These are phyloP conservation scores for Trichogramma evanescens DNA, from an alignment of 2,888 invertebrate genomes.

Conservation along the genomic window DNA sequence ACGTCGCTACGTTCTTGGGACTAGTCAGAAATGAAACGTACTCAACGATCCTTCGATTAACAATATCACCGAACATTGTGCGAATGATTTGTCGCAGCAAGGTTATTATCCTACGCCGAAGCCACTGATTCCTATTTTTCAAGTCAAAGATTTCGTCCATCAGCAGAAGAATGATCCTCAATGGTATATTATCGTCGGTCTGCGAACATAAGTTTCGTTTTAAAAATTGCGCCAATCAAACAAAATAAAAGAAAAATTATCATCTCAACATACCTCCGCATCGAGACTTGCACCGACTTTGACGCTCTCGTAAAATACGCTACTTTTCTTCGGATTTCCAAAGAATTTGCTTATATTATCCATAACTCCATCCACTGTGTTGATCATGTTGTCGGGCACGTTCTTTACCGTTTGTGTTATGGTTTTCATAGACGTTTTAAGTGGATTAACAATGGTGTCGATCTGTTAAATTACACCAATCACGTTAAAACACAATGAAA, in stretches of 20 bases:
- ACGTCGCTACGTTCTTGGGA: conserved; percentile 81
- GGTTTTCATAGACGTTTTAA: conserved; percentile 74
- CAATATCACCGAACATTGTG: conserved; percentile 75
- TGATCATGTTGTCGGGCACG: conserved; percentile 81
- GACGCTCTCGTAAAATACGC: conserved; percentile 47
- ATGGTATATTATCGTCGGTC: conserved; percentile 71
- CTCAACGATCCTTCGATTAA: conserved; percentile 80
- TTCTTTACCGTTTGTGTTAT: conserved; percentile 70
- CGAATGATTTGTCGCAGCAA: conserved; percentile 70
- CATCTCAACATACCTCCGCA: conserved; percentile 48
- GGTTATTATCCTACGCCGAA: conserved; percentile 68
- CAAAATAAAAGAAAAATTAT: not conserved
- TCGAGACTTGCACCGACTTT: conserved; percentile 53
- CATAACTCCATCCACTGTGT: conserved; percentile 77
- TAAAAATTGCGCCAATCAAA: not conserved
- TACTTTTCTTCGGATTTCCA: conserved; percentile 47
- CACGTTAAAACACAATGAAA: conserved; percentile 29
- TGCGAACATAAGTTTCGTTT: conserved; percentile 28
- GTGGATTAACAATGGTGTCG: conserved; percentile 70
- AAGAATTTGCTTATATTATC: conserved; percentile 76
- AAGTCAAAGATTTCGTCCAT: conserved; percentile 83
- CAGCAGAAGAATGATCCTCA: conserved; percentile 69
- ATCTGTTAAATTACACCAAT: conserved; percentile 47
- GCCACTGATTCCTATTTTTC: conserved; percentile 74
- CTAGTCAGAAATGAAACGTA: conserved; percentile 81